Base-by-base conservation (phyloP, 2,888 invertebrate species). In the Steinernema scapterisci region DNA sequence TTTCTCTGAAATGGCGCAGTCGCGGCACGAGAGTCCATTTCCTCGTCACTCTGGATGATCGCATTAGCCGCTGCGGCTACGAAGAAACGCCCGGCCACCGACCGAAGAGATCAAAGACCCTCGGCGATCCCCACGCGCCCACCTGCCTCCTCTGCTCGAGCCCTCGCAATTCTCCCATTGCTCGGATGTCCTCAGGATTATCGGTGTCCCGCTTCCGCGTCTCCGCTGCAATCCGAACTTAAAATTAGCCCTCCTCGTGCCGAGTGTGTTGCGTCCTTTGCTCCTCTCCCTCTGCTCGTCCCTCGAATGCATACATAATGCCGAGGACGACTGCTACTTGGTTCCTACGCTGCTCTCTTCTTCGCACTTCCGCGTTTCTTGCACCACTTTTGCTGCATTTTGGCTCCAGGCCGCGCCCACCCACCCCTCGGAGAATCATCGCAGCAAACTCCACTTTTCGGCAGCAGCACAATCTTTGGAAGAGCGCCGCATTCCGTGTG, bases 61-160 rank as follows among this genome's bases (percentile, higher is more conserved):
- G 63, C 63, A 63, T 63, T 63, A 63, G 63, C 63, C 16, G 63
- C 23, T 63, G 16, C 63, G 31, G 63, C 27, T 5, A 31, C 38
- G 63, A 6, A 31, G 38, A 38, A 38, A 38, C 3, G 38, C 38
- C 9, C 38, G 9, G 38, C 9, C 38, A 63, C 63, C 63, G 63
- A 27, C 11, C 38, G 63, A 63, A 27, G 63, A 63, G 63, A 63
- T 63, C 63, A 63, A 63, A 63, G 63, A 63, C 63, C 63, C 19
- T 63, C 63, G 11, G 13, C 38, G 7, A 11, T 16, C 27, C 38
- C 13, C 54, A 11, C 25, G 38, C 31, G 25, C 16, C 19, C 54
- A 23, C 54, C 54, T 19, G 13, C 63, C 63, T 27, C 54, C 25
- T 44, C 19, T n/a, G 7, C 16, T 48, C n/a, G 48, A 16, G 48